Evolutionary conservation across 1,140 invertebrate genomes (phyloP).

Genomic region (Proctacanthus coquilletti): DNA sequence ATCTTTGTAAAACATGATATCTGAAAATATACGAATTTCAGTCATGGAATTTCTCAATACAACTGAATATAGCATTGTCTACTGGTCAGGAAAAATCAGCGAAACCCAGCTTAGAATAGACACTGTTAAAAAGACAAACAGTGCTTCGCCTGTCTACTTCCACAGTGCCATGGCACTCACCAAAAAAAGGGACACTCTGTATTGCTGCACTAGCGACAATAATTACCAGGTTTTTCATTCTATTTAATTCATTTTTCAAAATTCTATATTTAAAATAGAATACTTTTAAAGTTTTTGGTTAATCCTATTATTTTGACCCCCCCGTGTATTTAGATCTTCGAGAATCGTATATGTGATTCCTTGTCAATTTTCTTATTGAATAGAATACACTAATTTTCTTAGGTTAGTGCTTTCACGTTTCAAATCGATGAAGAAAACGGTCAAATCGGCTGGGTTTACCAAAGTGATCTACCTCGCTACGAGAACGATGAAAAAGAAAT

Average conservation of each 20-base stretch:
- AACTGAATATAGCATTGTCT: slow-evolving; percentile 54
- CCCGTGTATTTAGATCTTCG: no score
- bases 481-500: slow-evolving; percentile 54
- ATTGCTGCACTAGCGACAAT: slow-evolving; percentile 41
- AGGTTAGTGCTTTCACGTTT: slow-evolving; percentile 30
- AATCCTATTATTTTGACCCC: no score
- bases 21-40: no score
- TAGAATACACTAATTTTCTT: slow-evolving; percentile 1
- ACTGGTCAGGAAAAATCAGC: slow-evolving; percentile 67
- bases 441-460: slow-evolving; percentile 40
- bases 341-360: no score
- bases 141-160: slow-evolving; percentile 51
- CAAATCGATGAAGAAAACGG: slow-evolving; percentile 28
- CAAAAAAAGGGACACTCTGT: slow-evolving; percentile 38
- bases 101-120: slow-evolving; percentile 51
- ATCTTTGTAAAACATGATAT: no score
- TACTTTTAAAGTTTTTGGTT: no score
- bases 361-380: slow-evolving; percentile 11
- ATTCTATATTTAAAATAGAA: no score
- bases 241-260: background rate
- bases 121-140: slow-evolving; percentile 36
- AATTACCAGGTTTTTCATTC: slow-evolving; percentile 35
- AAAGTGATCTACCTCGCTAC: slow-evolving; percentile 40
- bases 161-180: slow-evolving; percentile 55
- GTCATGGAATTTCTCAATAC: slow-evolving; percentile 56